Base-by-base conservation (phyloP, 2,888 invertebrate genomes). In the Thumatha senex region DNA sequence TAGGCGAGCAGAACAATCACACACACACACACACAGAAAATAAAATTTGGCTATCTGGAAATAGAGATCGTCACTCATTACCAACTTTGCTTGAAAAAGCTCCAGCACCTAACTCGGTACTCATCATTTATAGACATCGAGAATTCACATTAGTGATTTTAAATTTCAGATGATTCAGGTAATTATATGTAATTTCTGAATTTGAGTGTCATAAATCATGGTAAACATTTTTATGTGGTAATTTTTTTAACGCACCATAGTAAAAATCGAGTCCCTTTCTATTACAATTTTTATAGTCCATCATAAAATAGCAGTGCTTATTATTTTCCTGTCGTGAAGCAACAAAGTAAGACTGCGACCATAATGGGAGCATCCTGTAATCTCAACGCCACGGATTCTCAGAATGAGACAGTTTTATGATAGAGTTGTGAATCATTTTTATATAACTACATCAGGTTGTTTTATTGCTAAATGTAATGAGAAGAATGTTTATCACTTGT, bases 261-360 rank as follows among this genome's bases (percentile, higher is more conserved):
- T 5, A 72, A 72, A 63, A 73, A 69, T 68, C 46, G 55, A 38
- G 51, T 53, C 64, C 78, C 78, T 72, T 61, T 75, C 74, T 76
- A 76, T 74, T 76, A 76, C 68, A 67, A 76, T 63, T 86, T 88
- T 89, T 87, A 89, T 86, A 82, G 81, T 80, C 58, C 61, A 52
- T 72, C 80, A 81, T 87, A 89, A 24, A 89, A 87, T 78, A 82
- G 70, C 72, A 75, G 65, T 74, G 80, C 79, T 88, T 86, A 89
- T 87, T 87, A 87, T 88, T 87, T 88, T 85, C 80, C 76, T 71
- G 86, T 89, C 88, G 80, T 89, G 89, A 89, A 90, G 86, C 86
- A 84, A 84, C 83, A 82, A 86, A 89, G 88, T 87, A 86, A 86
- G 85, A 83, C 76, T 80, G 80, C 79, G 69, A 82, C 86, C 80